Conservation (phyloP, 1,140 invertebrate genomes). For the Drosophila novamexicana region DNA sequence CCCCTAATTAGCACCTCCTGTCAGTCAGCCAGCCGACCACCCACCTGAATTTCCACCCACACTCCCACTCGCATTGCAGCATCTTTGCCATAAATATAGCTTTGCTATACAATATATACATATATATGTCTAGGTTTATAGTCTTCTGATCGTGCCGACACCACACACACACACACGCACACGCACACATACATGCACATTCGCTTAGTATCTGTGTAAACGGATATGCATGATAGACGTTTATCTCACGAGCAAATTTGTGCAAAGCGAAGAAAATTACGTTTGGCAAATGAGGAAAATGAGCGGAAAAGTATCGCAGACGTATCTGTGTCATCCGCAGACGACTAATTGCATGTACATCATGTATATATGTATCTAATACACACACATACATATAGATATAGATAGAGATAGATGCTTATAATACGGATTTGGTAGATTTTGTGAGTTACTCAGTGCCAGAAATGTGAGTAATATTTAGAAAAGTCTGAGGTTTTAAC, state of each 20-base stretch:
- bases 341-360: constrained; percentile 53
- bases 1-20: constrained; percentile 80
- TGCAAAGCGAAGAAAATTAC: constrained; percentile 55
- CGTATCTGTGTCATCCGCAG: constrained; percentile 70
- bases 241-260: constrained; percentile 27
- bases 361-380: background rate
- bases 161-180: constrained; percentile 1
- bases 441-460: constrained; percentile 15
- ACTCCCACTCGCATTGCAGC: constrained; percentile 21
- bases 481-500: background rate
- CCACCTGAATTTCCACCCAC: constrained; percentile 16
- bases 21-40: constrained; percentile 27
- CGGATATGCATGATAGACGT: constrained; percentile 71
- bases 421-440: constrained; percentile 18
- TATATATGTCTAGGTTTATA: constrained; percentile 36
- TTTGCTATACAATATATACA: constrained; percentile 12
- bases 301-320: constrained; percentile 66
- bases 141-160: constrained; percentile 72
- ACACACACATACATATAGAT: background rate
- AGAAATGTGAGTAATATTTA: background rate
- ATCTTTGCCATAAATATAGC: constrained; percentile 42
- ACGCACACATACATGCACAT: constrained; percentile 11
- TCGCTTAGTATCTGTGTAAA: constrained; percentile 49
- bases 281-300: constrained; percentile 74
- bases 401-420: background rate